Base-by-base conservation (phyloP, 2,113 vertebrate species). In the Pomatostomus ruficeps region DNA sequence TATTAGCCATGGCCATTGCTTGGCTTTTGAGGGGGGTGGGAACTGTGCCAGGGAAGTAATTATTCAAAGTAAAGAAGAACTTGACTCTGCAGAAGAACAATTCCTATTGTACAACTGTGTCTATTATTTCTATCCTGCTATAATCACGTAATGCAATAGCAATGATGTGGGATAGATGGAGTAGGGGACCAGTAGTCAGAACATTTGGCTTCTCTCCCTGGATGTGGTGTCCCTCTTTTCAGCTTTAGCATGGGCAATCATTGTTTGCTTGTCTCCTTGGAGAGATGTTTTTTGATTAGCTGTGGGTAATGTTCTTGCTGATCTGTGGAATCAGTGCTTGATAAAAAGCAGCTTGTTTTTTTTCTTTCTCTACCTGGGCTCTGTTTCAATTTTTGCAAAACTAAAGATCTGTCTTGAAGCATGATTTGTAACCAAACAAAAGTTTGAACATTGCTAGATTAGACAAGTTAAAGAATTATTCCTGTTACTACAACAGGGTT, bases 21-120 rank as follows among this genome's bases (percentile, higher is more conserved):
- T 90, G 57, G 51, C 65, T 92, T 86, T 81, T 86, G 40, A 93
- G 52, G 46, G 81, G 65, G 48, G 22, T 59, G 51, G 54, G 58
- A 88, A 40, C 43, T 52, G 22, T 88, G 59, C 88, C 85, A 88
- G 40, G 20, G 42, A 73, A 49, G 45, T 55, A 85, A 93, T 91
- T 83, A 90, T 55, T 80, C 51, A 63, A 58, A 66, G 33, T 13
- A 68, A 68, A 73, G 29, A 62, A 68, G 57, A 66, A 43, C 35
- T 85, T 3, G 6, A n/a, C 45, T 82, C 26, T 51, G 29, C 51
- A 62, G 71, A 89, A 91, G 61, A 89, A 94, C 71, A 80, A 73
- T 66, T 78, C 17, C 23, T 89, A 29, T 77, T 85, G 35, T 57
- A 78, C 72, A 94, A 49, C 33, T 61, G n/a, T 4, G 1, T 76